phyloP scores from a whole-genome alignment of 1,140 invertebrate species.

The Drosophila subobscura region DNA sequence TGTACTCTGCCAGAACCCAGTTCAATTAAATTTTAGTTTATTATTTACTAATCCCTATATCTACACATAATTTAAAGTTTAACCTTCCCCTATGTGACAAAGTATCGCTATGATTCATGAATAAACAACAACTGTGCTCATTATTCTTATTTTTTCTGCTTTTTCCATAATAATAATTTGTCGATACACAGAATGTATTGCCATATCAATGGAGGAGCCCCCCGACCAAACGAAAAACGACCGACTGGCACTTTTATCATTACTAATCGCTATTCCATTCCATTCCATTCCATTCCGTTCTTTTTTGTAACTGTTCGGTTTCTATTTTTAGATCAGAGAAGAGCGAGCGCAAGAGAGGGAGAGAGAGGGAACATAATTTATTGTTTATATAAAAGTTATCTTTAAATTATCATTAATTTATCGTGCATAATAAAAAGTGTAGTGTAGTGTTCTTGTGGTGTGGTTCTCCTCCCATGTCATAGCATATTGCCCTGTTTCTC shows the following conservation, averaged over 20 bases:
- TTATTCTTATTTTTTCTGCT: conserved; percentile 41
- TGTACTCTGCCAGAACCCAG: no score
- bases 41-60: conserved; percentile 23
- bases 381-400: conserved; percentile 75
- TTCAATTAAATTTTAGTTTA: neutral
- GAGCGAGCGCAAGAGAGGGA: neutral
- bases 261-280: conserved; percentile 28
- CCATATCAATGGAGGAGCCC: conserved; percentile 16
- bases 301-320: conserved; percentile 32
- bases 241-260: conserved; percentile 2
- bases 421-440: conserved; percentile 62
- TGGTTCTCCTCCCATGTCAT: conserved; percentile 28
- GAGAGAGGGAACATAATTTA: conserved; percentile 52
- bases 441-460: neutral
- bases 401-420: conserved; percentile 80
- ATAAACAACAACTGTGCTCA: conserved; percentile 37
- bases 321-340: conserved; percentile 49
- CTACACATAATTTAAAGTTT: conserved; percentile 17
- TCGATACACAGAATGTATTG: conserved; percentile 10
- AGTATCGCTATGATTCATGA: conserved; percentile 20
- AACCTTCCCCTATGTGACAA: conserved; percentile 20
- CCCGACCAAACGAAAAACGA: conserved; percentile 6
- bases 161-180: conserved; percentile 20
- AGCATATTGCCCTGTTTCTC: conserved; percentile 25
- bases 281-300: no score